A percentile compares a stretch with the other conserved stretches of the same genome.
Conservation (phyloP, 2,888 invertebrate genomes). For the Leptura quadrifasciata region DNA sequence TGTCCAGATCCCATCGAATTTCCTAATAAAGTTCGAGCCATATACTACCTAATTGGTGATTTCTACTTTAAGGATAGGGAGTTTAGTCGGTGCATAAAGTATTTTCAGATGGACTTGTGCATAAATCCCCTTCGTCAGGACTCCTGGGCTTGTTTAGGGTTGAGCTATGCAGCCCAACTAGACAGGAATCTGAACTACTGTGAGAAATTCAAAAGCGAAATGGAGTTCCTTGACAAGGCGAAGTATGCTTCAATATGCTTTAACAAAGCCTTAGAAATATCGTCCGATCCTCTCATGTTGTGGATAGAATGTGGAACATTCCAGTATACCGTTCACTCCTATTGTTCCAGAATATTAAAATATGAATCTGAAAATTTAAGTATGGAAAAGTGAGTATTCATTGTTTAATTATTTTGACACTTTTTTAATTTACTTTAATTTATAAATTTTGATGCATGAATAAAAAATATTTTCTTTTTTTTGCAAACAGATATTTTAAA, state of each 20-base stretch:
- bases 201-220: slow-evolving; percentile 77
- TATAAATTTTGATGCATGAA: neutral
- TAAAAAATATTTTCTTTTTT: neutral
- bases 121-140: slow-evolving; percentile 88
- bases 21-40: slow-evolving; percentile 76
- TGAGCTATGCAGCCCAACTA: slow-evolving; percentile 85
- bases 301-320: slow-evolving; percentile 95
- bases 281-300: slow-evolving; percentile 83
- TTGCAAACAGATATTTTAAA: too few relatives aligned
- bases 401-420: slow-evolving; percentile 1
- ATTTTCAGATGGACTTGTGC: slow-evolving; percentile 89
- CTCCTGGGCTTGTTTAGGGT: slow-evolving; percentile 94
- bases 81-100: slow-evolving; percentile 82
- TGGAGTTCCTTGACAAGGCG: slow-evolving; percentile 82
- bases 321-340: slow-evolving; percentile 92
- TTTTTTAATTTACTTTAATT: neutral
- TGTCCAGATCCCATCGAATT: slow-evolving; percentile 68
- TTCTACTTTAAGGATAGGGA: slow-evolving; percentile 94
- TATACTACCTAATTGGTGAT: slow-evolving; percentile 94
- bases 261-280: slow-evolving; percentile 85
- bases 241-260: slow-evolving; percentile 88
- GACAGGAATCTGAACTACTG: slow-evolving; percentile 88
- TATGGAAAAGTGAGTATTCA: slow-evolving; percentile 77
- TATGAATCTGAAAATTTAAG: slow-evolving; percentile 85
- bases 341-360: slow-evolving; percentile 90